phyloP scores from a whole-genome alignment of 2,113 vertebrate genomes.

The Pipra filicauda region DNA sequence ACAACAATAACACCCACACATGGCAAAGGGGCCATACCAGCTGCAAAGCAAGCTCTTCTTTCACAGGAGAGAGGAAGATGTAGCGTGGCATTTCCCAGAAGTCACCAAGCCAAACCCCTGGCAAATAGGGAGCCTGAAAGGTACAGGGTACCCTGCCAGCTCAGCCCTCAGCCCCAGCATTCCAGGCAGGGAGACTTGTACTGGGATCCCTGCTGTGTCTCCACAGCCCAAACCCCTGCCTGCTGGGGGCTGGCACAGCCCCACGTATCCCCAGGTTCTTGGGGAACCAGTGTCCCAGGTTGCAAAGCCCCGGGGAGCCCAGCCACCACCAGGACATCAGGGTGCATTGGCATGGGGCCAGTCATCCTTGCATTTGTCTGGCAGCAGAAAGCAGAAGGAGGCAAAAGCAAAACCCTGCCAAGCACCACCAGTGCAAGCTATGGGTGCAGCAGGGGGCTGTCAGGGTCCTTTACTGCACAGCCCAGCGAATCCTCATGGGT shows the following conservation, averaged over 20 bases:
- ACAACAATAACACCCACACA: not conserved
- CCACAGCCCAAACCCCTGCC: not conserved
- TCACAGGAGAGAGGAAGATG: not conserved
- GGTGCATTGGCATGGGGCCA: accelerated
- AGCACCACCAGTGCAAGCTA: not conserved
- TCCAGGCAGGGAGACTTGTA: not conserved
- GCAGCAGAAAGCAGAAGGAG: not conserved
- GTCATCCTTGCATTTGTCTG: accelerated
- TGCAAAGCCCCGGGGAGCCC: not conserved
- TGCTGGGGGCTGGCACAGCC: not conserved
- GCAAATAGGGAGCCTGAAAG: accelerated
- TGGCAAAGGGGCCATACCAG: not conserved
- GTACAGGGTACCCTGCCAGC: not conserved
- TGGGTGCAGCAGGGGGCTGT: accelerated
- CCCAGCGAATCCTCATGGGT: accelerated
- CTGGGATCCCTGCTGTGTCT: not conserved
- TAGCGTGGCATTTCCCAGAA: not conserved
- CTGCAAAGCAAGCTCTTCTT: not conserved
- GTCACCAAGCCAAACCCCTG: not conserved
- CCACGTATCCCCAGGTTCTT: accelerated
- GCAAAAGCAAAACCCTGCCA: not conserved
- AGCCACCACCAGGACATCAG: not conserved
- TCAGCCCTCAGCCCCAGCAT: not conserved
- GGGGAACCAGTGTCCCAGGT: too few species aligned
- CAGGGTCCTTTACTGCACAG: accelerated